Conservation (phyloP, 2,888 invertebrate species). For the Aelia acuminata region DNA sequence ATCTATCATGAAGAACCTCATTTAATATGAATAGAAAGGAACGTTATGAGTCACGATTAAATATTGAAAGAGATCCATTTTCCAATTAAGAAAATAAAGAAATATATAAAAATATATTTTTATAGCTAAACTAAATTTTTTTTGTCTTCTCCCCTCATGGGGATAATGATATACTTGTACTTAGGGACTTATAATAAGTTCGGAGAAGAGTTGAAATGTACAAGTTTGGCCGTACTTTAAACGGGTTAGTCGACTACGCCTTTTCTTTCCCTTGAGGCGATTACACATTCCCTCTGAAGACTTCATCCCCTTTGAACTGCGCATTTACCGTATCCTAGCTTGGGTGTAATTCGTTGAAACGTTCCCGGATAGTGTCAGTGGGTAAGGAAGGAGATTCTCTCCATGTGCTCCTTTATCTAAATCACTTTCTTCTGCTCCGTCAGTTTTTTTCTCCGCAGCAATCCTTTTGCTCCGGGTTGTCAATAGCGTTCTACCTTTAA, state of each 20-base stretch:
- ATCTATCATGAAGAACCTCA: too few relatives aligned
- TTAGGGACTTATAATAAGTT: background rate
- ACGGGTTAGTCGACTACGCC: background rate
- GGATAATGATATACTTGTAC: background rate
- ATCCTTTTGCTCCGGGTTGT: background rate
- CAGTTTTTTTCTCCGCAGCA: background rate
- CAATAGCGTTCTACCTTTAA: background rate
- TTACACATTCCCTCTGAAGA: background rate
- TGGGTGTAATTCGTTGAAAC: background rate
- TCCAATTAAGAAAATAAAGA: too few relatives aligned
- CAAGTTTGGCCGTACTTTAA: background rate
- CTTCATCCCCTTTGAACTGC: background rate
- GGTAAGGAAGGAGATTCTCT: background rate
- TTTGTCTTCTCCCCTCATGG: too few relatives aligned
- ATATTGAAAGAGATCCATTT: too few relatives aligned
- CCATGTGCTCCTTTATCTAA: background rate
- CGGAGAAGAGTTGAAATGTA: background rate
- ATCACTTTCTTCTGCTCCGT: constrained; percentile 47
- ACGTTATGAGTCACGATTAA: too few relatives aligned
- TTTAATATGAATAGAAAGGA: too few relatives aligned
- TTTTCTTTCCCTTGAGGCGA: background rate
- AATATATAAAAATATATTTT: too few relatives aligned
- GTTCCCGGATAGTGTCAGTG: background rate
- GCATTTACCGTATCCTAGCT: background rate
- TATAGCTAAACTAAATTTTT: too few relatives aligned